Evolutionary conservation across 1,140 invertebrate genomes (phyloP), one percentile per base, ranked within the genome.

Genomic region (Lithobius niger): DNA sequence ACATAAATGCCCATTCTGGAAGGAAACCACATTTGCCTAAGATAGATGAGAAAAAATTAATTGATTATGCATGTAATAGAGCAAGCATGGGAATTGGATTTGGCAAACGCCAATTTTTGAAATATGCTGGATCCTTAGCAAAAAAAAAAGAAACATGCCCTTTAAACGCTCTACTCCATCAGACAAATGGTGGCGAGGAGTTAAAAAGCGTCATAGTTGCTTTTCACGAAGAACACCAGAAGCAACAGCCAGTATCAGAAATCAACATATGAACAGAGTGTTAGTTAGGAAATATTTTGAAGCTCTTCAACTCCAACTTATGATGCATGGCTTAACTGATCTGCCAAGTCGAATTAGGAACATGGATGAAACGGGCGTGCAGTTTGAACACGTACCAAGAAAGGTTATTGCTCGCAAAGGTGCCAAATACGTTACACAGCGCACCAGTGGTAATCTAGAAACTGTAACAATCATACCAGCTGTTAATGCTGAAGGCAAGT

Each of bases 391-490:
- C 49, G 27, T 6, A 3, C 45, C 54, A 18, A n/a, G 36, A 26
- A 51, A 55, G 26, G 19, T 52, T 15, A 21, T 52, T 10, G 50
- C 50, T 15, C 16, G 26, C 4, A 27, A 27, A 27, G 55, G 27
- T 6, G 4, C 22, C n/a, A 25, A 31, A 13, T 24, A 27, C n/a
- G 15, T 28, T 4, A 22, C 21, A 16, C 21, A 22, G 13, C 54
- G 31, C 36, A 42, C 54, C 22, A 18, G 22, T 27, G 51, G 55
- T 16, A 56, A 56, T n/a, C n/a, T 27, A 28, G 36, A 56, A 48
- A 16, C 26, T 56, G 3, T 56, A 4, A 27, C 50, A 3, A 4
- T 31, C 3, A 19, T 56, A 19, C n/a, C 13, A 15, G 49, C 24
- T n/a, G 49, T 51, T 6, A 51, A 25, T 51, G 49, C 49, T 27